Evolutionary conservation across 2,888 invertebrate genomes (phyloP).

Genomic region (Erannis defoliaria): DNA sequence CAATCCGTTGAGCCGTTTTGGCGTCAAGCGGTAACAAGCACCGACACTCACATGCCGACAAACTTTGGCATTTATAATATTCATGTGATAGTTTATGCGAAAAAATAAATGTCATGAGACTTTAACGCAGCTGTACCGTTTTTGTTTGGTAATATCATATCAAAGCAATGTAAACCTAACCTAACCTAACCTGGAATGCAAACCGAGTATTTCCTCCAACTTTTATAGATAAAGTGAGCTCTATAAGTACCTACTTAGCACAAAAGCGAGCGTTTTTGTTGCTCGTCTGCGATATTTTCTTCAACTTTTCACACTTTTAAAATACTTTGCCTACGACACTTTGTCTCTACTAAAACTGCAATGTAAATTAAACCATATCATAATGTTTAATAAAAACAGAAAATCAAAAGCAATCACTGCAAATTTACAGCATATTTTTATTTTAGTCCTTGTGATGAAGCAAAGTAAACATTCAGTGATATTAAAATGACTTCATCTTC

Average conservation of each 20-base stretch:
- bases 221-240: constrained; percentile 46
- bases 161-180: no score
- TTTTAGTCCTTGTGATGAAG: background rate
- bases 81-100: no score
- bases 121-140: no score
- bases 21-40: no score
- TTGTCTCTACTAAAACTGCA: no score
- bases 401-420: background rate
- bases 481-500: constrained; percentile 37
- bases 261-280: constrained; percentile 5
- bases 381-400: background rate
- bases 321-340: constrained; percentile 6
- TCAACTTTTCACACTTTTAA: constrained; percentile 2
- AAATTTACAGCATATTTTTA: background rate
- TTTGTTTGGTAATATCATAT: no score
- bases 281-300: background rate
- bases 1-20: no score
- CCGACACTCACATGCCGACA: no score
- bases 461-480: constrained; percentile 16
- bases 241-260: constrained; percentile 20
- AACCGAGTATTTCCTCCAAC: constrained; percentile 50
- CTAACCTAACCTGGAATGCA: no score
- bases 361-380: background rate
- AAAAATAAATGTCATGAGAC: no score
- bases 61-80: no score